A percentile compares a stretch with the other conserved stretches of the same genome.
Evolutionary conservation across 2,797 vertebrate genomes (phyloP).

Genomic region (Melanotaenia nigrans): DNA sequence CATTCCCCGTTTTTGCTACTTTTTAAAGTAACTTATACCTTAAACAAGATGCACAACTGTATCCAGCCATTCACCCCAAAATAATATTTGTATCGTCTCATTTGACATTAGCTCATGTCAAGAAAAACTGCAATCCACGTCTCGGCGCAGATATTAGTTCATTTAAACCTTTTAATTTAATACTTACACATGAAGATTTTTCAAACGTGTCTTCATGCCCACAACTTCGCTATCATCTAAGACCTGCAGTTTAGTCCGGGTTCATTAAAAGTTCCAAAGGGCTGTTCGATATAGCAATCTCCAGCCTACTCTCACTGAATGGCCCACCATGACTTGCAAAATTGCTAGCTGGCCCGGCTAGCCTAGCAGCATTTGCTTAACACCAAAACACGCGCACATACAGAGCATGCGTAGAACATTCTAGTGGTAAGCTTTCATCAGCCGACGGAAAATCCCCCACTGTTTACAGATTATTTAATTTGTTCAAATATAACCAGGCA

Average conservation of each 20-base stretch:
- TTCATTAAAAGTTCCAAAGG: conserved; percentile 55
- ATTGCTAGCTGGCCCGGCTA: conserved; percentile 83
- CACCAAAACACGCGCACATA: conserved; percentile 81
- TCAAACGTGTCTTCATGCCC: conserved; percentile 55
- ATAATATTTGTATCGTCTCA: background rate
- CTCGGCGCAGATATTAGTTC: conserved; percentile 34
- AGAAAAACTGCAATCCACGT: conserved; percentile 28
- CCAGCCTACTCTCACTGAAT: conserved; percentile 78
- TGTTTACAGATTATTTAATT: background rate
- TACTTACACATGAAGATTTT: conserved; percentile 77
- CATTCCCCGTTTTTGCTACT: conserved; percentile 30
- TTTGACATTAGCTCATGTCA: background rate
- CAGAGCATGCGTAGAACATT: conserved; percentile 88
- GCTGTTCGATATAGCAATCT: conserved; percentile 53
- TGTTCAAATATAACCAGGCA: background rate
- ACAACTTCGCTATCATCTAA: conserved; percentile 29
- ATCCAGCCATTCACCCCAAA: background rate
- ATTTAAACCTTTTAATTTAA: conserved; percentile 61
- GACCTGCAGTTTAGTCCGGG: conserved; percentile 25
- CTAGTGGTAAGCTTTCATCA: conserved; percentile 80
- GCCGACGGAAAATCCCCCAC: conserved; percentile 46
- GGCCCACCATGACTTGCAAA: conserved; percentile 91
- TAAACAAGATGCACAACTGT: background rate
- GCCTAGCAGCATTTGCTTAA: conserved; percentile 75
- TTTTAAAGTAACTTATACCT: conserved; percentile 51